phyloP scores from a whole-genome alignment of 2,888 invertebrate genomes.

The Mythimna impura region DNA sequence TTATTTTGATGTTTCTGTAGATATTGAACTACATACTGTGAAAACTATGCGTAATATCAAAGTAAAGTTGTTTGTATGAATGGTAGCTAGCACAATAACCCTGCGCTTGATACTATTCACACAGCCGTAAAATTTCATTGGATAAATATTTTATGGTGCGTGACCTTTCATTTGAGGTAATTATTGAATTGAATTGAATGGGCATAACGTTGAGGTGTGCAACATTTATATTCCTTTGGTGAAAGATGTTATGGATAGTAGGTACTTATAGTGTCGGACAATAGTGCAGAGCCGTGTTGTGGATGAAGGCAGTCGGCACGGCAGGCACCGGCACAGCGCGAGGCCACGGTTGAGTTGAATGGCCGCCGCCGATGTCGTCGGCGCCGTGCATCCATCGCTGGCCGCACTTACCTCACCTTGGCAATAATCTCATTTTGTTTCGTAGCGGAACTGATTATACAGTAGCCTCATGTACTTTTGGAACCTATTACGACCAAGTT shows the following conservation, averaged over 20 bases:
- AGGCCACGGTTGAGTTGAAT: conserved; percentile 85
- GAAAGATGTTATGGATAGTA: conserved; percentile 28
- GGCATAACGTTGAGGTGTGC: conserved; percentile 20
- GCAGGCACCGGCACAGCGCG: conserved; percentile 65
- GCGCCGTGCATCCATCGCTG: conserved; percentile 79
- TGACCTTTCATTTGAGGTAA: conserved; percentile 50
- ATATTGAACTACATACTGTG: conserved; percentile 10
- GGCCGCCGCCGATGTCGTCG: conserved; percentile 81
- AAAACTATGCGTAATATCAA: conserved; percentile 18
- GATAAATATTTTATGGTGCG: conserved; percentile 55
- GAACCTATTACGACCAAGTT: conserved; percentile 48
- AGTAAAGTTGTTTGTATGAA: conserved; percentile 27
- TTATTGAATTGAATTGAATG: conserved; percentile 42
- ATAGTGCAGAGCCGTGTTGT: conserved; percentile 55
- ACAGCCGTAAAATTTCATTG: conserved; percentile 13
- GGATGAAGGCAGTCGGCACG: conserved; percentile 61
- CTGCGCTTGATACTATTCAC: background rate
- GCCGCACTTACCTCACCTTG: conserved; percentile 84
- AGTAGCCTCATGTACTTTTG: conserved; percentile 68
- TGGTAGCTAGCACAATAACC: conserved; percentile 20
- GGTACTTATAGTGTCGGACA: conserved; percentile 27
- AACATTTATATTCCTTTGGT: background rate
- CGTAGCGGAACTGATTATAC: conserved; percentile 81
- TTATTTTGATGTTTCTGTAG: conserved; percentile 40
- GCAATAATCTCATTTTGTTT: conserved; percentile 84